Percentiles rank a stretch among this genome's conserved stretches.
These are phyloP conservation scores for Neodiprion virginianus DNA, from an alignment of 1,140 invertebrate genomes.

Conservation along the genomic window DNA sequence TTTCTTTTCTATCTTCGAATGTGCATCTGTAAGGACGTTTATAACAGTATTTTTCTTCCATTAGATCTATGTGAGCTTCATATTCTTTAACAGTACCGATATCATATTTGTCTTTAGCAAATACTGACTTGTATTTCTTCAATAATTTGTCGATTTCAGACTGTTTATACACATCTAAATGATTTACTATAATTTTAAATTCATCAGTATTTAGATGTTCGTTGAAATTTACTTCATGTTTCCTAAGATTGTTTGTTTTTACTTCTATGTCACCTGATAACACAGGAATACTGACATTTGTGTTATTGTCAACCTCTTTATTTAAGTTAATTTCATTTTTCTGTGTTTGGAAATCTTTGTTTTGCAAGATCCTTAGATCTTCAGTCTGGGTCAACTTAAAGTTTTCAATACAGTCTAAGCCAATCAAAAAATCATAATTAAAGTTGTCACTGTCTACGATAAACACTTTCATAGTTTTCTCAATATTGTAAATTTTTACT, in stretches of 20 bases:
- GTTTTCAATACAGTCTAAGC: neutral
- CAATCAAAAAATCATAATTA: neutral
- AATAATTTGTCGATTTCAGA: constrained; percentile 38
- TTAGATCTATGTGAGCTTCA: constrained; percentile 44
- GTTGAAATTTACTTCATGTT: constrained; percentile 38
- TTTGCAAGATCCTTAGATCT: neutral
- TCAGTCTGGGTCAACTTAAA: neutral
- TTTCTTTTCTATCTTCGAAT: constrained; percentile 26
- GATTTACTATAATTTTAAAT: constrained; percentile 36
- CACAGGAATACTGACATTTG: too few species aligned
- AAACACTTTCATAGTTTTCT: neutral
- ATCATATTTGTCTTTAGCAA: constrained; percentile 24
- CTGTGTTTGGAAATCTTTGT: neutral
- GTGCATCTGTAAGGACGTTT: constrained; percentile 49
- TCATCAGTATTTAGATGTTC: constrained; percentile 40
- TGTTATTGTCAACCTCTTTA: too few species aligned
- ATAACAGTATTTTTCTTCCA: constrained; percentile 45
- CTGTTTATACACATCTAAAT: constrained; percentile 38
- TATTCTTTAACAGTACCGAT: constrained; percentile 31
- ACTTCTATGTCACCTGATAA: too few species aligned
- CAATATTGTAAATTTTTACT: neutral
- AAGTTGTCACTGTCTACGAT: neutral
- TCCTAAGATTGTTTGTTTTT: too few species aligned
- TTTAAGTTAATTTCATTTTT: too few species aligned
- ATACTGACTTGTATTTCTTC: constrained; percentile 36